phyloP scores from a whole-genome alignment of 1,140 invertebrate genomes.

The Calephelis virginiensis region DNA sequence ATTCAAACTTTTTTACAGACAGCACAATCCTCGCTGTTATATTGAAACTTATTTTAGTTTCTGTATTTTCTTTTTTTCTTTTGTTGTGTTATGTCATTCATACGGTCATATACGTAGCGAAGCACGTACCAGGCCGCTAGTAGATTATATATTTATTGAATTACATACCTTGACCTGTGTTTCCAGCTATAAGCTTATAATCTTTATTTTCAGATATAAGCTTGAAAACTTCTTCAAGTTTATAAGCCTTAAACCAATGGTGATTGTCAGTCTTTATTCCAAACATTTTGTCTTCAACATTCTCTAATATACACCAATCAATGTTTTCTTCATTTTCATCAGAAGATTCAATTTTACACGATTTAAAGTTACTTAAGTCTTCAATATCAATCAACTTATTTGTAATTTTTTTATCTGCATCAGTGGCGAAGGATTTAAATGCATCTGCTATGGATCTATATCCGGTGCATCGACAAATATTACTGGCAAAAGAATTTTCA shows the following conservation, averaged over 20 bases:
- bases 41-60: too few relatives aligned
- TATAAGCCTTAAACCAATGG: constrained; percentile 80
- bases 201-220: constrained; percentile 39
- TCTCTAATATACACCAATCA: constrained; percentile 52
- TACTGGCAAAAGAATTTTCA: constrained; percentile 88
- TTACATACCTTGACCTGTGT: constrained; percentile 61
- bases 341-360: constrained; percentile 45
- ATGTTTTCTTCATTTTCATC: constrained; percentile 25
- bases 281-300: constrained; percentile 37
- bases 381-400: constrained; percentile 76
- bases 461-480: constrained; percentile 93
- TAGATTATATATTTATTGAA: constrained; percentile 12
- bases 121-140: too few relatives aligned
- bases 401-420: constrained; percentile 36
- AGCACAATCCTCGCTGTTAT: too few relatives aligned
- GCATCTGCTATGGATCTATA: constrained; percentile 91
- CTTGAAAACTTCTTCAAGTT: constrained; percentile 58
- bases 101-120: too few relatives aligned
- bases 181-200: constrained; percentile 62
- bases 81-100: too few relatives aligned
- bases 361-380: constrained; percentile 47
- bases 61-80: too few relatives aligned
- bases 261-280: constrained; percentile 36
- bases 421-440: constrained; percentile 67
- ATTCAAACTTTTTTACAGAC: too few relatives aligned